A percentile compares a stretch with the other conserved stretches of the same genome.
Conservation (phyloP, 2,888 invertebrate species). For the Noctua fimbriata region DNA sequence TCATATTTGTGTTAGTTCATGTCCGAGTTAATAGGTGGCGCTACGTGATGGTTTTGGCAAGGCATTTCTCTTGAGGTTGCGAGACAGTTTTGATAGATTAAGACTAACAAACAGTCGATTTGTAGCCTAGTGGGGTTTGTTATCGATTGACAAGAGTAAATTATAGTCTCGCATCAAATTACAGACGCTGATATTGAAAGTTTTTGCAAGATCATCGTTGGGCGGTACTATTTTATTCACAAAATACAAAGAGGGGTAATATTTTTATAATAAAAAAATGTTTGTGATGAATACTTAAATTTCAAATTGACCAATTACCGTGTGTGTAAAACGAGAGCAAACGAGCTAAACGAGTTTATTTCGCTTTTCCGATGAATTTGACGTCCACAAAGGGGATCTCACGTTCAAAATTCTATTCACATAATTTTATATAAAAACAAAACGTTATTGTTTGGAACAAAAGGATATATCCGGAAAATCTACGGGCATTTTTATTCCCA, state of each 20-base stretch:
- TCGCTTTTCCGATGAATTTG: conserved; percentile 20
- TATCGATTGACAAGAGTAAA: neutral
- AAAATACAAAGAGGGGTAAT: neutral
- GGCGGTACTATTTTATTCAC: neutral
- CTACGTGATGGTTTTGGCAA: conserved; percentile 39
- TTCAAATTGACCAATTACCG: conserved; percentile 10
- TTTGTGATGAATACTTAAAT: neutral
- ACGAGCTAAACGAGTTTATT: conserved; percentile 14
- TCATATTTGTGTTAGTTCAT: conserved; percentile 43
- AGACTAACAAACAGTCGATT: conserved; percentile 15
- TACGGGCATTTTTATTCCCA: conserved; percentile 35
- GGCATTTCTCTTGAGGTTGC: conserved; percentile 15
- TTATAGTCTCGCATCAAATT: neutral
- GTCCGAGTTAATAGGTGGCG: conserved; percentile 37
- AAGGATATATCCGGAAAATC: conserved; percentile 21
- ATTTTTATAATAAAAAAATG: neutral
- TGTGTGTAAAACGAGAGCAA: neutral
- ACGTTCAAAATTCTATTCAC: conserved; percentile 23
- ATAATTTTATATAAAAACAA: conserved; percentile 31
- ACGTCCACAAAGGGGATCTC: conserved; percentile 3
- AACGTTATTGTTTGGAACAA: conserved; percentile 31
- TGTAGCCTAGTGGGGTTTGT: neutral
- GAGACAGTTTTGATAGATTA: conserved; percentile 32
- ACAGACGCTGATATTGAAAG: neutral
- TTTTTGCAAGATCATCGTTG: neutral